Evolutionary conservation across 1,140 invertebrate genomes (phyloP), one percentile per base, ranked within the genome.

Genomic region (Drosophila takahashii): DNA sequence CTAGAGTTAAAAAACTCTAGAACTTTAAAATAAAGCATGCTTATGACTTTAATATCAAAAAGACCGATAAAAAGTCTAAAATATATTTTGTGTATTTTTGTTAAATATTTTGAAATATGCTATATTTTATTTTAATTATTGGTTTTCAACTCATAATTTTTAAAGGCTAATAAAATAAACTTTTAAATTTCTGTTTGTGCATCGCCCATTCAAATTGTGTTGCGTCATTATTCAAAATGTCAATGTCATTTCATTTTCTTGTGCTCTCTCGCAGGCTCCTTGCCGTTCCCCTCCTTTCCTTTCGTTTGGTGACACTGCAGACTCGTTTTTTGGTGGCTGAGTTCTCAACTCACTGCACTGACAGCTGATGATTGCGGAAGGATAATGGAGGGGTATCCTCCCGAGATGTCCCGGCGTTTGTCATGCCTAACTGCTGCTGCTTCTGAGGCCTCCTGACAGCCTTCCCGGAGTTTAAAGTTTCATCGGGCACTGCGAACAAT

Each of bases 171-270:
- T 32, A 16, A 41, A 41, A 16, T 15, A 41, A 0, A 15, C 3
- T 0, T 16, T 7, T 9, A 7, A 44, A 16, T 26, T 36, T 57
- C n/a, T 18, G 8, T 18, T 41, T 42, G 64, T 67, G 64, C 57
- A 48, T 4, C 18, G 16, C 47, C 18, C 47, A 66, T 47, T 66
- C 18, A 52, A 58, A 39, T 58, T 56, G 45, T 77, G 69, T 85
- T 78, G 74, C 47, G 84, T 87, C 84, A 87, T 87, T 87, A 87
- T 89, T 87, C 84, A 87, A 87, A 87, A 87, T 87, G 84, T 89
- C 84, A 87, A 89, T 87, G 84, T 87, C 84, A 87, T 77, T 89
- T 89, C 62, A 51, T 61, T 72, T 59, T 48, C 11, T 27, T 11
- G 9, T 10, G 57, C 34, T 29, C n/a, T 16, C 16, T 58, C 18